phyloP scores from a whole-genome alignment of 2,888 invertebrate genomes.

The Epinotia bilunana region DNA sequence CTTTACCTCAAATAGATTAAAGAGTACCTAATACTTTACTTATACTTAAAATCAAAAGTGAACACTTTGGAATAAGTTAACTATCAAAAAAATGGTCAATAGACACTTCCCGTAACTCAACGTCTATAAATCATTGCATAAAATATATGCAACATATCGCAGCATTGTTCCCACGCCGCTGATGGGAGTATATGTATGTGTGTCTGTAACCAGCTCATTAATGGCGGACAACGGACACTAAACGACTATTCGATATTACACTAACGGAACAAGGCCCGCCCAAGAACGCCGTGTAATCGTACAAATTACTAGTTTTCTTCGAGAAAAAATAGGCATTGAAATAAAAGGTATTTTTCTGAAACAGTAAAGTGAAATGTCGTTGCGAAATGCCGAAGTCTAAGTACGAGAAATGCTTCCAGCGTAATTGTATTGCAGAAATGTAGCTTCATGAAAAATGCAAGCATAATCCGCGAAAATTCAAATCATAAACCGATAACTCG shows the following conservation, averaged over 20 bases:
- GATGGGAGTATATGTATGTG: slow-evolving; percentile 29
- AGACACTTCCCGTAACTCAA: slow-evolving; percentile 10
- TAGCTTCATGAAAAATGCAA: slow-evolving; percentile 29
- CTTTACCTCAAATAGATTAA: neutral
- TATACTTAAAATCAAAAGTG: neutral
- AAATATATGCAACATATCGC: slow-evolving; percentile 35
- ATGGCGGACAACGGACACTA: slow-evolving; percentile 41
- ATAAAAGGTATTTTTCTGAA: slow-evolving; percentile 24
- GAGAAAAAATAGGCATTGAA: slow-evolving; percentile 13
- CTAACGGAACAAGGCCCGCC: slow-evolving; percentile 40
- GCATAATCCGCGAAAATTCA: slow-evolving; percentile 41
- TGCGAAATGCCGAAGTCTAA: slow-evolving; percentile 27
- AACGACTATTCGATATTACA: slow-evolving; percentile 42
- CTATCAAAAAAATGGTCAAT: slow-evolving; percentile 1
- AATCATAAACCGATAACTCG: slow-evolving; percentile 40
- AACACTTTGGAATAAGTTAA: neutral
- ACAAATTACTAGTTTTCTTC: slow-evolving; percentile 28
- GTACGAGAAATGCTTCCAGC: slow-evolving; percentile 17
- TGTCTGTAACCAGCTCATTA: slow-evolving; percentile 42
- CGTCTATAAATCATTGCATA: slow-evolving; percentile 35
- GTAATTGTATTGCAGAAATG: slow-evolving; percentile 27
- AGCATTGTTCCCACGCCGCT: slow-evolving; percentile 39
- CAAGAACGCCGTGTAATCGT: slow-evolving; percentile 23
- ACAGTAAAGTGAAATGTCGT: slow-evolving; percentile 24
- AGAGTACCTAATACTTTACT: neutral